Evolutionary conservation across 2,797 vertebrate genomes (phyloP), one percentile per base, ranked within the genome.

Genomic region (Sphenopsis melanotis): DNA sequence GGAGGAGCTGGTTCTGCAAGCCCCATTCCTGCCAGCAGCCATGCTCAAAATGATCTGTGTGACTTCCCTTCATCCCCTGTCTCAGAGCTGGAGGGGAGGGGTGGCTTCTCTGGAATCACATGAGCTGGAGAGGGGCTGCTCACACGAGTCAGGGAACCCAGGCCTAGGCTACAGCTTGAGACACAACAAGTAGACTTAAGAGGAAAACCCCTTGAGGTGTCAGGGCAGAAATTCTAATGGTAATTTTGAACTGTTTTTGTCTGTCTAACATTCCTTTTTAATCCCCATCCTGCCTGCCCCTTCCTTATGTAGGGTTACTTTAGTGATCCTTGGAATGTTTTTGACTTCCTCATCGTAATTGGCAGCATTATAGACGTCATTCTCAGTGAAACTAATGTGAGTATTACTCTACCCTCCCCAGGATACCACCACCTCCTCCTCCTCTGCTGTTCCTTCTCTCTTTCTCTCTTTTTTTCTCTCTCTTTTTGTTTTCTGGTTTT

Each of bases 291-390:
- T 98, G 98, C 98, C 98, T 98, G 98, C 98, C 98, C 98, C 98
- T 98, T 98, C 99, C 99, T 98, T 98, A 98, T 99, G 98, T 99
- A 99, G 99, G 99, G 99, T 98, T 99, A 99, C 99, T 99, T 99
- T 99, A 99, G 99, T 99, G 99, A 99, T 99, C 99, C 99, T 98
- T 99, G 99, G 99, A 99, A 99, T 99, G 99, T 99, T 98, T 99
- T 99, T 99, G 99, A 99, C 99, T 99, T 99, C 99, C 99, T 99
- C 98, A 99, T 99, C 99, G 99, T 99, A 98, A 99, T 99, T 99
- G 99, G 99, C 99, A 99, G 99, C 99, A 99, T 99, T 98, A 99
- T 99, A 98, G 99, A 99, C 98, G 99, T 99, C 99, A 99, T 99
- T 99, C 99, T 99, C 98, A 99, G 99, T 99, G 99, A 99, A 97